Base-by-base conservation (phyloP, 2,888 invertebrate species). In the Aleiodes testaceus region DNA sequence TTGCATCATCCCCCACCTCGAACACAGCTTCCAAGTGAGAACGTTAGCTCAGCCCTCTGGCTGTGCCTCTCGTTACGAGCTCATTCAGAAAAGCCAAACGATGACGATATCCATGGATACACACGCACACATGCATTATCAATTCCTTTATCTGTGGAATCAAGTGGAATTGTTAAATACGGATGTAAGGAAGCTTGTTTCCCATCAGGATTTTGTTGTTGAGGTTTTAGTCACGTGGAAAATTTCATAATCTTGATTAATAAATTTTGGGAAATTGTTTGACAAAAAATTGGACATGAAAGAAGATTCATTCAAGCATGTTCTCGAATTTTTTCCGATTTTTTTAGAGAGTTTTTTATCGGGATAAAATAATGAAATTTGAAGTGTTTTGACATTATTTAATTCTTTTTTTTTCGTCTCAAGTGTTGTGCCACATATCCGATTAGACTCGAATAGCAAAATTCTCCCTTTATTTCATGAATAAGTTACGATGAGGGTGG, bases 21-120 rank as follows among this genome's bases (percentile, higher is more conserved):
- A 14, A 30, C 68, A 50, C 42, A 22, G 26, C 30, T 30, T 47
- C 16, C 66, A 72, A 45, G 45, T 45, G 44, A 63, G 45, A 63
- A 63, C 45, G 45, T 63, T 45, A 45, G 63, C 78, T 78, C 81
- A 80, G 80, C 83, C 83, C 84, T 81, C 82, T 82, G 80, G 81
- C 82, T 83, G 82, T 82, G 85, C 84, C 85, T 86, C 87, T 87
- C 87, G 87, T 87, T 87, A 87, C 83, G 82, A 81, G 83, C 84
- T 86, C 84, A 87, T 87, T 87, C 87, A 87, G 82, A 76, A 82
- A 55, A 49, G 61, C 70, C 20, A 22, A 26, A 26, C 72, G 36
- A 63, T 14, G 63, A 45, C 78, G 78, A 74, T 16, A 16, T 14
- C 14, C 45, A 45, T 44, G 42, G 59, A 30, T 26, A 26, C 26